These are phyloP conservation scores for Phoxinus phoxinus DNA, from an alignment of 2,113 vertebrate species.

Conservation along the genomic window DNA sequence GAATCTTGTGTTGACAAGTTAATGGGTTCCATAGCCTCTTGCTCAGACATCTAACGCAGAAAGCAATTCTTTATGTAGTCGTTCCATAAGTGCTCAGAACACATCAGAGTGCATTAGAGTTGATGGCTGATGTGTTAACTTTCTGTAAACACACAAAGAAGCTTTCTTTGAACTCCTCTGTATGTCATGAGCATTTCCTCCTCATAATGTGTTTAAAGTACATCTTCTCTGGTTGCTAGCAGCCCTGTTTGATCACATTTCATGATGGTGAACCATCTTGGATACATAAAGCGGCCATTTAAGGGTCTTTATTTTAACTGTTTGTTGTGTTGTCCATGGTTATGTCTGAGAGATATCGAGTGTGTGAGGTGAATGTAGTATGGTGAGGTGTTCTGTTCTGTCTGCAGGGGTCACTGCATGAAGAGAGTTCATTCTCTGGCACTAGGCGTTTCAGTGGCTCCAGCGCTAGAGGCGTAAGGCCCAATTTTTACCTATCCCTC, in stretches of 20 bases:
- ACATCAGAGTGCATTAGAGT: slow-evolving; percentile 17
- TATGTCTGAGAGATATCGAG: not conserved
- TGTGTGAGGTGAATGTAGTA: not conserved
- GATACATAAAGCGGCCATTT: not conserved
- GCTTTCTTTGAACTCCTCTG: not conserved
- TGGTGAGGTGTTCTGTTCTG: slow-evolving; percentile 55
- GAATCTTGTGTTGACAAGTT: not conserved
- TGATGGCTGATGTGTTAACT: not conserved
- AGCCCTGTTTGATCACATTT: not conserved
- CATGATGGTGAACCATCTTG: not conserved
- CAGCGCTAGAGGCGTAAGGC: slow-evolving; percentile 78
- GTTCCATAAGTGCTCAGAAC: slow-evolving; percentile 11
- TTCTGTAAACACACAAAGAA: not conserved
- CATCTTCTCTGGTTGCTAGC: slow-evolving; percentile 4
- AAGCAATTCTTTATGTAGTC: not conserved
- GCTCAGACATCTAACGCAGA: not conserved
- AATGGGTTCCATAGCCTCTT: not conserved
- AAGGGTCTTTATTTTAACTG: not conserved
- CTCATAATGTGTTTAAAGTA: slow-evolving; percentile 21
- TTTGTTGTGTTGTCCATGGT: not conserved
- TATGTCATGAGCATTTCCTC: slow-evolving; percentile 16
- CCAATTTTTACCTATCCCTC: slow-evolving; percentile 6
- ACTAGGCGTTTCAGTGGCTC: slow-evolving; percentile 74
- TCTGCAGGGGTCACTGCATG: slow-evolving; percentile 73
- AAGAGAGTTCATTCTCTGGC: slow-evolving; percentile 68